Evolutionary conservation across 2,797 vertebrate species (phyloP), one percentile per base, ranked within the genome.

Genomic region (Lindbergichthys nudifrons): DNA sequence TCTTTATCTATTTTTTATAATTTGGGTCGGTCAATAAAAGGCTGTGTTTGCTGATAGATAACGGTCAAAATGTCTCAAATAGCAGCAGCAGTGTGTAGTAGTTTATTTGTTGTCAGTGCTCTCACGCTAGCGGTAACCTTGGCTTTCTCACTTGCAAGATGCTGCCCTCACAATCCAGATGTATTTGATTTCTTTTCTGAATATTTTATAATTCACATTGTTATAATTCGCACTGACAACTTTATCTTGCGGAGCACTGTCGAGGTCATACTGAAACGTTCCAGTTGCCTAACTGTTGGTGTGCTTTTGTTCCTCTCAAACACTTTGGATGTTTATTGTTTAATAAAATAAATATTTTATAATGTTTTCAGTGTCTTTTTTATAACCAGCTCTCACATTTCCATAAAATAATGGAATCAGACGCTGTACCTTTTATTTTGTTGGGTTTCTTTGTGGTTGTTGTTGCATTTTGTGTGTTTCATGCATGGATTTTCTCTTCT

Each of bases 261-360:
- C 69, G 62, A 84, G 73, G 87, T 89, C 81, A 77, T 72, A 84
- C 82, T 78, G 71, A 87, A 83, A 81, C 4, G 73, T 84, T 89
- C 76, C 81, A 82, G 79, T 91, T 85, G 91, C 89, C 86, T 89
- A 82, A 88, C 42, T 79, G 56, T 81, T 71, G 21, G 57, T 86
- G 88, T 87, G 89, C 86, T 90, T 89, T 85, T 75, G 48, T 77
- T 86, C 74, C 58, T 88, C 78, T 84, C 57, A 81, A 66, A 89
- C 75, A 86, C 72, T 89, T 88, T 89, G 71, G 87, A 90, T 90
- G 89, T 91, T 87, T 80, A 67, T 89, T 87, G 77, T 91, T 91
- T 83, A 86, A 88, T 87, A 85, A 87, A 86, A 72, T 10, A 36
- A 2, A 45, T 76, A 73, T 77, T 32, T 62, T 32, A 23, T 71